Evolutionary conservation across 1,140 invertebrate species (phyloP).

Genomic region (Manduca sexta): DNA sequence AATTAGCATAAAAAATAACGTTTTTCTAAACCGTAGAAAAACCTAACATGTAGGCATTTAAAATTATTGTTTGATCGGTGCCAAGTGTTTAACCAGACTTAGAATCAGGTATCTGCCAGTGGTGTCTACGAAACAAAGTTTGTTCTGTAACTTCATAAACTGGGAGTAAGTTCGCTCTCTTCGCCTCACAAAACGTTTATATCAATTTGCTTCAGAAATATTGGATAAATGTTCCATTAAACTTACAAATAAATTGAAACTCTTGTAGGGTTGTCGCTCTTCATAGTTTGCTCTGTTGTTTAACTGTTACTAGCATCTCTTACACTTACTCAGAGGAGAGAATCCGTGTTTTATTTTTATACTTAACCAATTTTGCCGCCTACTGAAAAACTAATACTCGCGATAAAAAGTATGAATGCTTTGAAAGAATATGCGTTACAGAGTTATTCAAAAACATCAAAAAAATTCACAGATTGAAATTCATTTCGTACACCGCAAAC

Average conservation of each 20-base stretch:
- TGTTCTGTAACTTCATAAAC: conserved; percentile 28
- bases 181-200: conserved; percentile 25
- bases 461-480: conserved; percentile 18
- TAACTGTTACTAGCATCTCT: not conserved
- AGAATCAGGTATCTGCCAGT: conserved; percentile 3
- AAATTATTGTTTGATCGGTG: not conserved
- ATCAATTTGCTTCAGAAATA: conserved; percentile 36
- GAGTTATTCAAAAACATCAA: conserved; percentile 1
- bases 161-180: conserved; percentile 21
- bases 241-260: conserved; percentile 25
- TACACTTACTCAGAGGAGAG: no score
- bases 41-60: no score
- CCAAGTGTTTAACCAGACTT: conserved; percentile 5
- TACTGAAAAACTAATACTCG: no score
- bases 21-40: no score
- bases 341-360: no score
- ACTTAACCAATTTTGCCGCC: no score
- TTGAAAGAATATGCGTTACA: not conserved
- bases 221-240: conserved; percentile 34
- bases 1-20: no score
- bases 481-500: conserved; percentile 42
- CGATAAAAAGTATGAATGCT: no score
- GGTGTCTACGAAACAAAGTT: conserved; percentile 26
- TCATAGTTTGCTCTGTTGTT: not conserved
- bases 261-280: not conserved